Evolutionary conservation across 2,888 invertebrate genomes (phyloP).

Genomic region (Eustalomyia histrio): DNA sequence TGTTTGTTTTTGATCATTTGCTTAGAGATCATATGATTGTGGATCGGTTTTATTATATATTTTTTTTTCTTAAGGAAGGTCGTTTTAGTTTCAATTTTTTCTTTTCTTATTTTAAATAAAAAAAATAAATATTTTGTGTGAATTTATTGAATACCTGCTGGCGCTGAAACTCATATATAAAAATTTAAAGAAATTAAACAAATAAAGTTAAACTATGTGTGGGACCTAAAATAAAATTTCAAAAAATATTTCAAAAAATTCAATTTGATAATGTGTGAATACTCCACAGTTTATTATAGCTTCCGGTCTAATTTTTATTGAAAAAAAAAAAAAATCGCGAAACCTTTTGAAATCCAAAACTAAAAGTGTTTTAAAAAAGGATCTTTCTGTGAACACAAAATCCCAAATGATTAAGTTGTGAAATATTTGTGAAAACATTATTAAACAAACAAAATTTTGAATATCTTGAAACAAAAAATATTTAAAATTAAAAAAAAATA

Average conservation of each 20-base stretch:
- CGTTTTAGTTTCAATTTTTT: slow-evolving; percentile 38
- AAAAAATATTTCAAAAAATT: slow-evolving; percentile 3
- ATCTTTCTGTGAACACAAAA: slow-evolving; percentile 2
- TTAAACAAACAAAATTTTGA: neutral
- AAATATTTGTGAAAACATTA: slow-evolving; percentile 19
- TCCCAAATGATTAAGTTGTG: slow-evolving; percentile 41
- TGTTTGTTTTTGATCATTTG: slow-evolving; percentile 1
- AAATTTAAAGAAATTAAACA: slow-evolving; percentile 11
- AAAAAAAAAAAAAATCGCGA: neutral
- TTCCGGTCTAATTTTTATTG: slow-evolving; percentile 50
- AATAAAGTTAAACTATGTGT: slow-evolving; percentile 37
- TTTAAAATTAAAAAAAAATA: neutral
- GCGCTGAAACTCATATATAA: slow-evolving; percentile 28
- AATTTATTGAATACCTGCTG: slow-evolving; percentile 58
- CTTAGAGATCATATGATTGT: slow-evolving; percentile 28
- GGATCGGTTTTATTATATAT: slow-evolving; percentile 17
- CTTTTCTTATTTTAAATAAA: neutral
- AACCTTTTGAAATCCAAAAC: neutral
- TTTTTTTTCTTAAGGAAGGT: slow-evolving; percentile 42
- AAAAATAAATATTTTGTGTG: slow-evolving; percentile 35
- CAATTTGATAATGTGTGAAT: slow-evolving; percentile 52
- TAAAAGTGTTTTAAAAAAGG: neutral
- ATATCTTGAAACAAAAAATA: neutral
- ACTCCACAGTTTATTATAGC: slow-evolving; percentile 44
- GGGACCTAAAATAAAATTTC: slow-evolving; percentile 23